phyloP scores from a whole-genome alignment of 1,140 invertebrate genomes.

The Pemphigus obesinymphae region DNA sequence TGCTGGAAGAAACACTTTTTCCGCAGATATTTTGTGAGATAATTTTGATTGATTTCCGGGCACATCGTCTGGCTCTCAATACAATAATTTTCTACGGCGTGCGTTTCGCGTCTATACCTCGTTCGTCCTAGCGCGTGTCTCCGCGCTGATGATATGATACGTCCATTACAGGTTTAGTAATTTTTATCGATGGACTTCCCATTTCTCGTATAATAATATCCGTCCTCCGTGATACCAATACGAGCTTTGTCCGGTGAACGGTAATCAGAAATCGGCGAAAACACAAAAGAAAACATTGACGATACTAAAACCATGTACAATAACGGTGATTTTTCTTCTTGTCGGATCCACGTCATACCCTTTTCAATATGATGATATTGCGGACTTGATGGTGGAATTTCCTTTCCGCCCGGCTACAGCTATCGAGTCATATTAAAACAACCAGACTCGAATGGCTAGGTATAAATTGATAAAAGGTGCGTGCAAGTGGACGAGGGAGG shows the following conservation, averaged over 20 bases:
- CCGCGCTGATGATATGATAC: not conserved
- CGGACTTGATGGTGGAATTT: not conserved
- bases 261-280: not conserved
- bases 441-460: not conserved
- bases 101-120: not conserved
- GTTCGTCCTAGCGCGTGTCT: too few species aligned
- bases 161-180: not conserved
- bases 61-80: not conserved
- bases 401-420: not conserved
- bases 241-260: not conserved
- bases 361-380: conserved; percentile 26
- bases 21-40: not conserved
- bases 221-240: too few species aligned
- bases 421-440: conserved; percentile 19
- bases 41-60: conserved; percentile 4
- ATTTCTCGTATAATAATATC: too few species aligned
- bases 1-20: too few species aligned
- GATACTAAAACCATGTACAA: not conserved
- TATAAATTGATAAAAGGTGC: not conserved
- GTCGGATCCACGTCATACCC: not conserved
- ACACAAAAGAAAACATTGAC: not conserved
- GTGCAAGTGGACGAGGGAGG: not conserved
- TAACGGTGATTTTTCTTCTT: conserved; percentile 1
- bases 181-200: not conserved
- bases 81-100: not conserved